These are phyloP conservation scores for Drosophila mojavensis DNA, from an alignment of 1,140 invertebrate species.

Conservation along the genomic window DNA sequence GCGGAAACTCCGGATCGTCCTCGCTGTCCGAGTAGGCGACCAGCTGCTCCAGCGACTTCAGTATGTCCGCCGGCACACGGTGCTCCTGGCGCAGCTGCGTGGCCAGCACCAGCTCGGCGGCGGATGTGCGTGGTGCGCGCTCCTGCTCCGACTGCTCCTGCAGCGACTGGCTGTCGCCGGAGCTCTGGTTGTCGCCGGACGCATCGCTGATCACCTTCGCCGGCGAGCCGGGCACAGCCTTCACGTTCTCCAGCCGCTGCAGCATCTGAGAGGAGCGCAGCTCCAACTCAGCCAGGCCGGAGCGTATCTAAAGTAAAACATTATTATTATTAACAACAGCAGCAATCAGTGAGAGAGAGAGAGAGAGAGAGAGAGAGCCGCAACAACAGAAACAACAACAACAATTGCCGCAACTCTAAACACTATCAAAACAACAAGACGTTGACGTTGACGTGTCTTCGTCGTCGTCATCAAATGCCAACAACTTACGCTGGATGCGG, in stretches of 20 bases:
- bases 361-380: no score
- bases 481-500: constrained; percentile 62
- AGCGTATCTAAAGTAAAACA: constrained; percentile 69
- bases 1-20: constrained; percentile 78
- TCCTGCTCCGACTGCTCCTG: constrained; percentile 14
- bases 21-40: constrained; percentile 82
- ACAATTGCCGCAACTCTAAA: constrained; percentile 14
- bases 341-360: background rate
- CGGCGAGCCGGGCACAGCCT: constrained; percentile 51
- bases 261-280: constrained; percentile 76
- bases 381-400: background rate
- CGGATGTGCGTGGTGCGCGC: constrained; percentile 1
- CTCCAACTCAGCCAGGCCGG: constrained; percentile 80
- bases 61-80: constrained; percentile 77
- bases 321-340: constrained; percentile 1
- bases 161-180: constrained; percentile 9
- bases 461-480: constrained; percentile 63
- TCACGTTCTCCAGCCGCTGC: constrained; percentile 79
- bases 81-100: constrained; percentile 65
- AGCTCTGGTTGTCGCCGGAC: constrained; percentile 10
- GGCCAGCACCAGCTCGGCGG: constrained; percentile 23
- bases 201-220: constrained; percentile 11
- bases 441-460: constrained; percentile 60
- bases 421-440: constrained; percentile 29
- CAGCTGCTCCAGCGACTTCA: constrained; percentile 73